Percentiles rank a stretch among this genome's conserved stretches.
phyloP scores from a whole-genome alignment of 1,140 invertebrate species.

The Tetragnatha versicolor region DNA sequence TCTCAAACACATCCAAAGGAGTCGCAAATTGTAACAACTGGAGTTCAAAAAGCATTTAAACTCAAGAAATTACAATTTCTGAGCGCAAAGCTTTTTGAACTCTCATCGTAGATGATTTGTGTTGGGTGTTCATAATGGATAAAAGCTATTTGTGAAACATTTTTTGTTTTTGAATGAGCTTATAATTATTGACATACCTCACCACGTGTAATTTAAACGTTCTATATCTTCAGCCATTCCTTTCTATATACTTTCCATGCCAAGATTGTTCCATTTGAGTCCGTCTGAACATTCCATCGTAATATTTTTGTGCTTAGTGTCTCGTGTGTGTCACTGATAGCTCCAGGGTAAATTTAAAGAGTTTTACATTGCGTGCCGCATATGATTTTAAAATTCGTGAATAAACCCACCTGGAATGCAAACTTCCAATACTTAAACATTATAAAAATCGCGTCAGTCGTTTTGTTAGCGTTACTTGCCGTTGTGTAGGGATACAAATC shows the following conservation, averaged over 20 bases:
- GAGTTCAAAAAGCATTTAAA: conserved; percentile 4
- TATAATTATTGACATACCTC: conserved; percentile 52
- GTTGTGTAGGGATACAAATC: not conserved
- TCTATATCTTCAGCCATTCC: conserved; percentile 35
- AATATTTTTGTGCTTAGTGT: too few relatives aligned
- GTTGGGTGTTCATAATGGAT: too few relatives aligned
- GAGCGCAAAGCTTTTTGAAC: conserved; percentile 2
- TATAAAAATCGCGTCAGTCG: not conserved
- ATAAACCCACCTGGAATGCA: not conserved
- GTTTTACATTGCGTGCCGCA: not conserved
- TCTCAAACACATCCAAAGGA: not conserved
- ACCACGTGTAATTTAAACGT: conserved; percentile 40
- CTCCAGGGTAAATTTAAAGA: conserved; percentile 14
- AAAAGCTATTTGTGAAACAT: not conserved
- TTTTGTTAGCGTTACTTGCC: not conserved
- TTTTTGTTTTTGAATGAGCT: conserved; percentile 48
- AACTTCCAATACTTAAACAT: not conserved
- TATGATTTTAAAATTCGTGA: not conserved
- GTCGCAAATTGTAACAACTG: not conserved
- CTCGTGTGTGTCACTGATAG: too few relatives aligned
- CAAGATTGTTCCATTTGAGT: conserved; percentile 29
- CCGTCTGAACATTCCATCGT: conserved; percentile 45
- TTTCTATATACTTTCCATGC: conserved; percentile 5
- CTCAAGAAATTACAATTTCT: not conserved
- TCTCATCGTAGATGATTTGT: not conserved